Evolutionary conservation across 1,140 invertebrate genomes (phyloP).

Genomic region (Reticulitermes speratus): DNA sequence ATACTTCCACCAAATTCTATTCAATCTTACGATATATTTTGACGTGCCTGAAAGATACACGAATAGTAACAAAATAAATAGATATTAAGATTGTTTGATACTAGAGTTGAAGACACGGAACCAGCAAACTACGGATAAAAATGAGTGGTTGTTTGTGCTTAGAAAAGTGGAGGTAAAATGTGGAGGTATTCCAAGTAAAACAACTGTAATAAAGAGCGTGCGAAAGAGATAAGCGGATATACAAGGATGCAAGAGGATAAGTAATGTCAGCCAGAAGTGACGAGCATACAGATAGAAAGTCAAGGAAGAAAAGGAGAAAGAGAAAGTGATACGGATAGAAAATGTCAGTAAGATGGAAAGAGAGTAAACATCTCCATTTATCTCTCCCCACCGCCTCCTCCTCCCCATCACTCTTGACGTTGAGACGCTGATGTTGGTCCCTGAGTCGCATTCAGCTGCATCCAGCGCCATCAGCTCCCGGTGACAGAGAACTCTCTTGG

Average conservation of each 20-base stretch:
- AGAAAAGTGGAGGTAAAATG: neutral
- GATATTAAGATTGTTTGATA: no score
- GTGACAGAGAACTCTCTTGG: neutral
- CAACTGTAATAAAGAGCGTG: neutral
- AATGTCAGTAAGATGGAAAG: conserved; percentile 9
- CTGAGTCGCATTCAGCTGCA: neutral
- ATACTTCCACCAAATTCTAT: no score
- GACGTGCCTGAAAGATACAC: no score
- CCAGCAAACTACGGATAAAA: no score
- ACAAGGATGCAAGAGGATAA: neutral
- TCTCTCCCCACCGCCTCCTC: neutral
- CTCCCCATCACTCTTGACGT: neutral
- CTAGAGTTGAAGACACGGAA: no score
- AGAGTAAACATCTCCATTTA: conserved; percentile 19
- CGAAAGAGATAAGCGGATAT: neutral
- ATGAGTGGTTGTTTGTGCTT: no score
- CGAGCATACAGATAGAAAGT: neutral
- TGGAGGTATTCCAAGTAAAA: neutral
- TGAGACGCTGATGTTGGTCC: neutral
- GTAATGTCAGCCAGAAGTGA: neutral
- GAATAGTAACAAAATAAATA: no score
- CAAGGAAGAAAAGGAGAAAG: neutral
- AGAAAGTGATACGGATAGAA: conserved; percentile 12
- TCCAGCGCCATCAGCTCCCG: neutral
- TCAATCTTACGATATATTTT: no score